Percentiles rank a stretch among this genome's conserved stretches.
These are phyloP conservation scores for Etheostoma spectabile DNA, from an alignment of 2,113 vertebrate species.

Conservation along the genomic window DNA sequence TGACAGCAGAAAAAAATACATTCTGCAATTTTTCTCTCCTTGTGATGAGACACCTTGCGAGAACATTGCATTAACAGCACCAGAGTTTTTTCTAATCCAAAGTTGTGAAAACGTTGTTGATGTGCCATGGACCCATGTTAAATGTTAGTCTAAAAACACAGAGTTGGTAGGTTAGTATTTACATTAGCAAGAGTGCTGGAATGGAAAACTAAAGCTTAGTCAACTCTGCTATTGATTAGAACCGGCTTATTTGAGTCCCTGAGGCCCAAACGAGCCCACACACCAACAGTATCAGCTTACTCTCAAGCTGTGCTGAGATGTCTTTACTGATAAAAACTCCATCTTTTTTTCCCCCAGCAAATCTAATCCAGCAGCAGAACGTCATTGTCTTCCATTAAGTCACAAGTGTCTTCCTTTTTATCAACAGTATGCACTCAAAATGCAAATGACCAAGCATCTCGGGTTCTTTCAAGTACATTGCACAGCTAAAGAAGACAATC, in stretches of 20 bases:
- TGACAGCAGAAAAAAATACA: conserved; percentile 31
- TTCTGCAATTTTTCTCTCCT: conserved; percentile 33
- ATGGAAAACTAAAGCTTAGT: conserved; percentile 50
- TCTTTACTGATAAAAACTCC: conserved; percentile 31
- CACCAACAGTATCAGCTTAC: conserved; percentile 8
- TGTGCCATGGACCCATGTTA: conserved; percentile 18
- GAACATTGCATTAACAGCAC: conserved; percentile 41
- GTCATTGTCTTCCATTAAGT: conserved; percentile 50
- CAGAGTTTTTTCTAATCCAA: conserved; percentile 32
- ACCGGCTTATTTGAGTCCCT: conserved; percentile 35
- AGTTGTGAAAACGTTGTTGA: conserved; percentile 39
- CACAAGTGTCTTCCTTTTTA: conserved; percentile 60
- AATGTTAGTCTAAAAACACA: conserved; percentile 31
- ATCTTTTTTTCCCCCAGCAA: conserved; percentile 17
- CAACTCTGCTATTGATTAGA: conserved; percentile 57
- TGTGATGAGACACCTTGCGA: conserved; percentile 54
- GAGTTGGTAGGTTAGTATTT: conserved; percentile 35
- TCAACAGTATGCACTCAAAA: conserved; percentile 62
- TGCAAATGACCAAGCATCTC: conserved; percentile 59
- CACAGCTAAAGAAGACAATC: background rate
- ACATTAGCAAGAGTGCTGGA: conserved; percentile 33
- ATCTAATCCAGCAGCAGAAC: conserved; percentile 47
- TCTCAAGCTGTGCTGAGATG: conserved; percentile 17
- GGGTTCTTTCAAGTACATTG: conserved; percentile 19
- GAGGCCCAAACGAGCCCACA: conserved; percentile 27